Percentiles rank a stretch among this genome's conserved stretches.
Conservation (phyloP, 2,797 vertebrate species). For the Phataginus tetradactyla region DNA sequence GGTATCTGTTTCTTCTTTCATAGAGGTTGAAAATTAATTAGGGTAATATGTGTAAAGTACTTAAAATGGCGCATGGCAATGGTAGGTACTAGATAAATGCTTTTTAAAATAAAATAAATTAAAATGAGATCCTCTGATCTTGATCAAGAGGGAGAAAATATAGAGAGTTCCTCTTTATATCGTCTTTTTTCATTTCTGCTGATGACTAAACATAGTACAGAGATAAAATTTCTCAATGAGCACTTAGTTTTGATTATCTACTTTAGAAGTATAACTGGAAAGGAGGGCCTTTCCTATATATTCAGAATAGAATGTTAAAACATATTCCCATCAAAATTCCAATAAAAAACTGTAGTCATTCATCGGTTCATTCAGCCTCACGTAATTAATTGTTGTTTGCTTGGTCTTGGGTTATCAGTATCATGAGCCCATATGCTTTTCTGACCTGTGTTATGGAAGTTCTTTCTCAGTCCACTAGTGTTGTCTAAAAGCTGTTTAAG, state of each 20-base stretch:
- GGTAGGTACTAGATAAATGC: background rate
- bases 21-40: conserved; percentile 2
- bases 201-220: background rate
- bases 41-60: background rate
- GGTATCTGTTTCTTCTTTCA: conserved; percentile 14
- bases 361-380: background rate
- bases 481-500: background rate
- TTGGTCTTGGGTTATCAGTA: background rate
- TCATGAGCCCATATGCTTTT: background rate
- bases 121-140: background rate
- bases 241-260: conserved; percentile 9
- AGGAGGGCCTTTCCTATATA: background rate
- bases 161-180: background rate
- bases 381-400: background rate
- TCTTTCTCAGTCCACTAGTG: background rate
- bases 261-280: background rate
- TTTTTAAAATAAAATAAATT: conserved; percentile 5
- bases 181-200: conserved; percentile 1
- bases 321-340: background rate
- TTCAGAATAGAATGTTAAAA: background rate
- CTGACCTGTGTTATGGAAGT: background rate
- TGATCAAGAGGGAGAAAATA: background rate
- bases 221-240: background rate
- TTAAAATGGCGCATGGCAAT: background rate
- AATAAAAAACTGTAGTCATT: background rate